phyloP scores from a whole-genome alignment of 2,113 vertebrate species.

The Gymnogyps californianus region DNA sequence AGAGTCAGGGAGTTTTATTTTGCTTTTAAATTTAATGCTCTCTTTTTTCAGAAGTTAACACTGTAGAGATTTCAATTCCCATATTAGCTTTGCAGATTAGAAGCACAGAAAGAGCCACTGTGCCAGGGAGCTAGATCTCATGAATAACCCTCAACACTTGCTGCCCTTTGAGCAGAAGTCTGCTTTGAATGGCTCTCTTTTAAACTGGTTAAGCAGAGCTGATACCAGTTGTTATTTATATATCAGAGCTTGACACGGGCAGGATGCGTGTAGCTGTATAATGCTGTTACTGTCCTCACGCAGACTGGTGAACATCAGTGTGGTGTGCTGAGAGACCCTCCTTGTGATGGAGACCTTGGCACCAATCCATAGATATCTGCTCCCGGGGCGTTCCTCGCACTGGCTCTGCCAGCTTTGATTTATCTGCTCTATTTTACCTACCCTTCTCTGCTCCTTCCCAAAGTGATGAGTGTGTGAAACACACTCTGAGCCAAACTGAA shows the following conservation, averaged over 20 bases:
- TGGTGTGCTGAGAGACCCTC: not conserved
- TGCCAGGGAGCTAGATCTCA: not conserved
- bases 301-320: rapidly evolving
- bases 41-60: not conserved
- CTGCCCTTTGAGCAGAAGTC: not conserved
- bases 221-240: not conserved
- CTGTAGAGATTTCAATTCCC: not conserved
- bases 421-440: not conserved
- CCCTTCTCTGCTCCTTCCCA: not conserved
- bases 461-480: not conserved
- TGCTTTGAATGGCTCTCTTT: too few relatives aligned
- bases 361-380: rapidly evolving
- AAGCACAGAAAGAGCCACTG: not conserved
- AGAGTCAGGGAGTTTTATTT: not conserved
- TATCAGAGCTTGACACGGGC: rapidly evolving
- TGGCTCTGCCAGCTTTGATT: not conserved
- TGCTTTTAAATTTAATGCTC: not conserved
- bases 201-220: not conserved
- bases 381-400: not conserved
- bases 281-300: rapidly evolving
- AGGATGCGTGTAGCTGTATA: rapidly evolving
- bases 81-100: not conserved
- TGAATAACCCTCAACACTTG: rapidly evolving
- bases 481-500: not conserved
- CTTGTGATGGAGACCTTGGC: not conserved